Evolutionary conservation across 2,797 vertebrate species (phyloP), one percentile per base, ranked within the genome.

Genomic region (Eulemur rubriventer): DNA sequence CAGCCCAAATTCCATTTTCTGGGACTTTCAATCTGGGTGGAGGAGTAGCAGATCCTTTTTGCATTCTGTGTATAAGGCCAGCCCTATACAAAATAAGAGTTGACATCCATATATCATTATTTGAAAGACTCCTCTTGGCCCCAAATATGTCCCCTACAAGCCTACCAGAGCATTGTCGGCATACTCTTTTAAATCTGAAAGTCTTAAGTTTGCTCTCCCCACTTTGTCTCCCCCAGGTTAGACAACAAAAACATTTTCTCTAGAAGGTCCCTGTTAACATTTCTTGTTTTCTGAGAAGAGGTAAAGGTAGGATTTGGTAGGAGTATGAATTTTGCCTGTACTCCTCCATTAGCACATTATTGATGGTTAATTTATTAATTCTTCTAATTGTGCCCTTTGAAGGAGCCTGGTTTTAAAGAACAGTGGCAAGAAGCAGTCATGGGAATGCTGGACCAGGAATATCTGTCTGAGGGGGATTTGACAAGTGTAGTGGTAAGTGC

Each of bases 351-450:
- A 63, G 35, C 38, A 55, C 17, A 84, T 80, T 67, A 93, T 8
- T 79, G 22, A 65, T 96, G 41, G n/a, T 26, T 78, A 92, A 67
- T 92, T 78, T 81, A 33, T 91, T 95, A 78, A 73, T 79, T 89
- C n/a, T 88, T 83, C 30, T 80, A 69, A 73, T 59, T 75, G 18
- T 95, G 88, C 11, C 48, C 79, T 93, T 93, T 95, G 70, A 94
- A 94, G 57, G 50, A 94, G 7, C n/a, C 41, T 26, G 28, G 22
- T 50, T 79, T 57, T 94, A 63, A 81, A 76, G n/a, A 95, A 92
- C n/a, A 91, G 75, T 43, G 43, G 38, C 3, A 73, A 95, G 75
- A 90, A 48, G 52, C 50, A 86, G 33, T 80, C 41, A 38, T 38
- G 16, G 59, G 46, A 79, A 46, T 89, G 6, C n/a, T 65, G 46